These are phyloP conservation scores for Portunus trituberculatus DNA, from an alignment of 1,140 invertebrate genomes.

Conservation along the genomic window DNA sequence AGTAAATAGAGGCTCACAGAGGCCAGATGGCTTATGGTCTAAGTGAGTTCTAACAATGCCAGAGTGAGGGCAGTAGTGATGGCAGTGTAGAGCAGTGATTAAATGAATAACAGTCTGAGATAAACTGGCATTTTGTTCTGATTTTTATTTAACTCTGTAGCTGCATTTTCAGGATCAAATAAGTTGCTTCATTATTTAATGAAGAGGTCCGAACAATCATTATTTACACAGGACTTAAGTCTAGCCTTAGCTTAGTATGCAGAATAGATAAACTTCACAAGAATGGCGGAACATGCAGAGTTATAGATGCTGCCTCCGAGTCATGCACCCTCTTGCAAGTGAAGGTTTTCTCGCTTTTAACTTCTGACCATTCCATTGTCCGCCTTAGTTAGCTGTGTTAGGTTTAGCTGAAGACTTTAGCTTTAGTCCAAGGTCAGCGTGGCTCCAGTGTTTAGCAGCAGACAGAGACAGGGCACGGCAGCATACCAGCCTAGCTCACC, in stretches of 20 bases:
- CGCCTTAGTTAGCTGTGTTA: constrained; percentile 66
- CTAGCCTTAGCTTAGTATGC: constrained; percentile 73
- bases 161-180: constrained; percentile 13
- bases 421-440: constrained; percentile 46
- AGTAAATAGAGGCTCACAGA: neutral
- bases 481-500: constrained; percentile 17
- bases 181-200: constrained; percentile 27
- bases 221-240: constrained; percentile 65
- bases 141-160: constrained; percentile 15
- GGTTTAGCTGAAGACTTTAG: constrained; percentile 57
- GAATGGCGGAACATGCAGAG: constrained; percentile 60
- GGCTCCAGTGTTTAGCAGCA: constrained; percentile 47
- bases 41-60: neutral
- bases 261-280: constrained; percentile 71
- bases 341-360: constrained; percentile 43
- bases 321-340: constrained; percentile 68
- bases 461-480: neutral
- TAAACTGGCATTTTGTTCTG: neutral
- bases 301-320: constrained; percentile 47
- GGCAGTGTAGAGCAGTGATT: constrained; percentile 36
- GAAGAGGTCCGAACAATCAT: constrained; percentile 27
- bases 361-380: constrained; percentile 57
- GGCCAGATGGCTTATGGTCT: neutral
- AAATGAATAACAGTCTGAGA: constrained; percentile 27
- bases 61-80: constrained; percentile 11